These are phyloP conservation scores for Neodiprion virginianus DNA, from an alignment of 1,140 invertebrate species.

Conservation along the genomic window DNA sequence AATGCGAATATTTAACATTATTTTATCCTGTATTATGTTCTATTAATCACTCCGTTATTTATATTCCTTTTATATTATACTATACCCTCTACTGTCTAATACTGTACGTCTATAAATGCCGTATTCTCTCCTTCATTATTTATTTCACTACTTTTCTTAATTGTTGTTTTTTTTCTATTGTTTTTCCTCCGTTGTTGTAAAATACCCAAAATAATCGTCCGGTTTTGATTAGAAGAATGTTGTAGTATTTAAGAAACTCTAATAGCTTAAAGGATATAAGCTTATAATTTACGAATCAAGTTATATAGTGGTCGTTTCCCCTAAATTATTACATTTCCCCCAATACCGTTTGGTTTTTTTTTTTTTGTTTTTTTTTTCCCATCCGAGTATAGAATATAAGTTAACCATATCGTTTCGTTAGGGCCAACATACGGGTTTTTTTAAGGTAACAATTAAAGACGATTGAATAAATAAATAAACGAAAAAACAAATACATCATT, in stretches of 20 bases:
- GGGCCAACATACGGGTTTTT: constrained; percentile 4
- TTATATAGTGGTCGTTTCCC: too few relatives aligned
- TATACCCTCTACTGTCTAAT: neutral
- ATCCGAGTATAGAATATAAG: neutral
- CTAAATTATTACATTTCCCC: too few relatives aligned
- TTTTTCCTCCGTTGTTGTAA: too few relatives aligned
- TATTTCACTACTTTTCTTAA: neutral
- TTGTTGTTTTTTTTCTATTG: too few relatives aligned
- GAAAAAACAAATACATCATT: too few relatives aligned
- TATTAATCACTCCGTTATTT: neutral
- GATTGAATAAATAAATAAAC: neutral
- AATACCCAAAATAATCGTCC: too few relatives aligned
- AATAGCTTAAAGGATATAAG: too few relatives aligned
- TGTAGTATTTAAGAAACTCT: too few relatives aligned
- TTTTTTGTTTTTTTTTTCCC: neutral
- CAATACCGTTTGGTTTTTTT: neutral
- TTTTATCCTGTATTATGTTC: neutral
- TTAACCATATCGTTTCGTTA: constrained; percentile 1
- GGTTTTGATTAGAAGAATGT: too few relatives aligned
- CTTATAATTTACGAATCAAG: too few relatives aligned
- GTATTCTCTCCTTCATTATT: constrained; percentile 5
- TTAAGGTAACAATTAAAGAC: neutral
- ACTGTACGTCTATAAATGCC: neutral
- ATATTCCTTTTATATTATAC: constrained; percentile 5
- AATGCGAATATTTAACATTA: neutral